A percentile compares a stretch with the other conserved stretches of the same genome.
These are phyloP conservation scores for Eolophus roseicapilla DNA, from an alignment of 2,113 vertebrate genomes.

Conservation along the genomic window DNA sequence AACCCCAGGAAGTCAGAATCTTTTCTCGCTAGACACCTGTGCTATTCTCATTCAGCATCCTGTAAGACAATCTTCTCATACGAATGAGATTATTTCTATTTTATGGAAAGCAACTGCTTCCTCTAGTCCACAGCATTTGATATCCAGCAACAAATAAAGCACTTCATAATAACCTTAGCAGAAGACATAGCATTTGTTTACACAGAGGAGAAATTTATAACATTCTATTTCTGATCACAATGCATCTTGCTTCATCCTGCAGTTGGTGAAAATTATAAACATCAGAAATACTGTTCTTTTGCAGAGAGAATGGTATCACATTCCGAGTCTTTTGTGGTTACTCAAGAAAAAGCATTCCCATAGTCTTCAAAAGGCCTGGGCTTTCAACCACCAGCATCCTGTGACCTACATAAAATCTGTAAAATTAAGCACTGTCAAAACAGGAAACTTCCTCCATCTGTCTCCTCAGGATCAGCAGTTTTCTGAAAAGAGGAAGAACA, in stretches of 20 bases:
- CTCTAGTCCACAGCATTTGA: neutral
- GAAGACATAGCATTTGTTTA: neutral
- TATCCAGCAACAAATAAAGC: neutral
- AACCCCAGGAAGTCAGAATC: neutral
- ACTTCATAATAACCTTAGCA: neutral
- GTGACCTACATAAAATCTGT: neutral
- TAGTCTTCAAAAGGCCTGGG: neutral
- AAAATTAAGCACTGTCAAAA: neutral
- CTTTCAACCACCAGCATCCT: neutral
- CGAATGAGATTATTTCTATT: neutral
- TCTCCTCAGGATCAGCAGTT: neutral
- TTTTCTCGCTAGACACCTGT: neutral
- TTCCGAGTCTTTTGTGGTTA: neutral
- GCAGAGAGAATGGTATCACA: neutral
- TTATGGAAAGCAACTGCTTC: neutral
- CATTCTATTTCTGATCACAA: neutral
- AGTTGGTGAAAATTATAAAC: neutral
- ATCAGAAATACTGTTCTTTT: neutral
- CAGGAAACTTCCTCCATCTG: neutral
- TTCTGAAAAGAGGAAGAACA: neutral
- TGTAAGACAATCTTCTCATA: neutral
- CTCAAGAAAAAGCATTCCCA: neutral
- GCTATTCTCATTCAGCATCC: neutral
- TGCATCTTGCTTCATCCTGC: neutral
- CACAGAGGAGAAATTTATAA: neutral